phyloP scores from a whole-genome alignment of 2,113 vertebrate genomes.

The Dasyurus viverrinus region DNA sequence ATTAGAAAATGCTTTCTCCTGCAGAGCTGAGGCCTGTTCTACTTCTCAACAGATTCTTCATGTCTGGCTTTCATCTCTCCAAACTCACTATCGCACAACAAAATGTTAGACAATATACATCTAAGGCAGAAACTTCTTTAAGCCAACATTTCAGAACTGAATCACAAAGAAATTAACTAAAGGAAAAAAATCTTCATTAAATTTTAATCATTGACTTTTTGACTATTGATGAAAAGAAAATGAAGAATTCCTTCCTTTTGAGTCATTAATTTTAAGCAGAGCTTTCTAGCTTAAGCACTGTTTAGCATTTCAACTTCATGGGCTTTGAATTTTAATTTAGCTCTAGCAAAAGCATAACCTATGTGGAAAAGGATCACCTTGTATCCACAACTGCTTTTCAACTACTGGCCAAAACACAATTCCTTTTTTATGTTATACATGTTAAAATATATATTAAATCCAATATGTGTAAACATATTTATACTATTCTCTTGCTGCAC shows the following conservation, averaged over 20 bases:
- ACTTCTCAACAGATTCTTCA: neutral
- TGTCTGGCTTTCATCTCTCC: conserved; percentile 1
- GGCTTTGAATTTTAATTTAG: conserved; percentile 57
- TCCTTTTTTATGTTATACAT: no score
- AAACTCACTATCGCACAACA: conserved; percentile 1
- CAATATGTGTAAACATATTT: no score
- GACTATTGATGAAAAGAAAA: conserved; percentile 47
- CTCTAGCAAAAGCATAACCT: conserved; percentile 20
- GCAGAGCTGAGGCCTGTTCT: conserved; percentile 3
- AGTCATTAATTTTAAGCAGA: conserved; percentile 55
- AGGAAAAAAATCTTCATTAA: conserved; percentile 44
- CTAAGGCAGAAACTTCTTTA: conserved; percentile 9
- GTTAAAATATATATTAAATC: no score
- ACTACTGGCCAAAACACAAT: conserved; percentile 37
- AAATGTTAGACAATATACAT: conserved; percentile 2
- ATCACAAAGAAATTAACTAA: conserved; percentile 41
- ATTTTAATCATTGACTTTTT: conserved; percentile 52
- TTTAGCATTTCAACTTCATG: conserved; percentile 13
- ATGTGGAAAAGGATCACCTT: conserved; percentile 26
- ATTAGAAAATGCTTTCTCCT: neutral
- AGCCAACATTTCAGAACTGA: conserved; percentile 38
- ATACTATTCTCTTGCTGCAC: no score
- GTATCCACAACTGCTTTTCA: conserved; percentile 49
- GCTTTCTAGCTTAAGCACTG: conserved; percentile 50
- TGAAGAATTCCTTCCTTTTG: conserved; percentile 55